A percentile compares a stretch with the other conserved stretches of the same genome.
Conservation (phyloP, 2,888 invertebrate genomes). For the Aporophyla nigra region DNA sequence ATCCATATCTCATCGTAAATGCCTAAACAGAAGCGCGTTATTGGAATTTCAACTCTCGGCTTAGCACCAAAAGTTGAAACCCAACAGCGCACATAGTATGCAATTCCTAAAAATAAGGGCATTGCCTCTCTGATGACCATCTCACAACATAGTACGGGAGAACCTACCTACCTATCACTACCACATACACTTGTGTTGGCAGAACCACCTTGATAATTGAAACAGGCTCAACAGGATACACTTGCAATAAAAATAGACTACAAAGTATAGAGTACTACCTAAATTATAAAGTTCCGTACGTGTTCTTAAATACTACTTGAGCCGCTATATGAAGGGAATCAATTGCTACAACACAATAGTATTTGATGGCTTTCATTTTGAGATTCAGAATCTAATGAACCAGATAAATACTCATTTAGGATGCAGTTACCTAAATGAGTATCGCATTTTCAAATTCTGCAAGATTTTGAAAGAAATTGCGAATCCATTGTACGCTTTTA, state of each 20-base stretch:
- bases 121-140: background rate
- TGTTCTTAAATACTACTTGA: background rate
- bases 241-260: slow-evolving; percentile 13
- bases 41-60: background rate
- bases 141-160: background rate
- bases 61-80: background rate
- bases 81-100: background rate
- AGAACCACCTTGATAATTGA: background rate
- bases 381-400: no score
- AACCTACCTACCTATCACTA: background rate
- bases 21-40: background rate
- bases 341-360: no score
- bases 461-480: background rate
- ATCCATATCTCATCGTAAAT: background rate
- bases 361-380: no score
- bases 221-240: background rate
- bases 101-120: background rate
- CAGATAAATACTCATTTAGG: no score
- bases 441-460: background rate
- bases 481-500: background rate
- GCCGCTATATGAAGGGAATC: background rate
- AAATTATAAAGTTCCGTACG: slow-evolving; percentile 24
- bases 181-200: background rate
- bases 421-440: background rate
- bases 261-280: background rate